phyloP scores from a whole-genome alignment of 2,113 vertebrate genomes.

The Mola mola region DNA sequence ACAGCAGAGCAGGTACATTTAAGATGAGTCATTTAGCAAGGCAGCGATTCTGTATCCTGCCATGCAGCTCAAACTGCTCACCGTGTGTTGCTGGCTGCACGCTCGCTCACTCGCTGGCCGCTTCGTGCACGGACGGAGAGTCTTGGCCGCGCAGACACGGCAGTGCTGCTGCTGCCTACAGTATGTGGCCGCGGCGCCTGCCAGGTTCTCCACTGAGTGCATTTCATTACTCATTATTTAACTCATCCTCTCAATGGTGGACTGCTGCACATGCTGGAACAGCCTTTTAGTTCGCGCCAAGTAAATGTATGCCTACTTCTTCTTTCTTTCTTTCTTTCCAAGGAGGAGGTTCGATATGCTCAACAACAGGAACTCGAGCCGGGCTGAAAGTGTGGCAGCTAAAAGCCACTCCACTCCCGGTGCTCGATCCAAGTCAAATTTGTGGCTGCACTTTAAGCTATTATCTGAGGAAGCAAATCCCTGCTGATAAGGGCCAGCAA shows the following conservation, averaged over 20 bases:
- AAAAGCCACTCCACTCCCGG: constrained; percentile 4
- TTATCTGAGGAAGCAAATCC: constrained; percentile 27
- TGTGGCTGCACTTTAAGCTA: constrained; percentile 14
- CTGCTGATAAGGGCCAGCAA: constrained; percentile 1
- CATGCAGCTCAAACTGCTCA: constrained; percentile 49
- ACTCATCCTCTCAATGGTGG: constrained; percentile 19
- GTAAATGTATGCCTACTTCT: neutral
- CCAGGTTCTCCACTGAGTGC: constrained; percentile 36
- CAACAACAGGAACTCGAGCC: constrained; percentile 18
- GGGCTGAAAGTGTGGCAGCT: neutral
- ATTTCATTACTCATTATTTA: constrained; percentile 48
- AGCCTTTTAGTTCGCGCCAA: constrained; percentile 24
- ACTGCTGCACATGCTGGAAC: constrained; percentile 26
- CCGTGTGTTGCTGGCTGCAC: constrained; percentile 53
- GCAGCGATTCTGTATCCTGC: constrained; percentile 30
- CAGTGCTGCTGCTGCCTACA: constrained; percentile 34
- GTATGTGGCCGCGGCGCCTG: constrained; percentile 37
- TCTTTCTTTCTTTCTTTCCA: neutral
- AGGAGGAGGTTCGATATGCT: too few species aligned
- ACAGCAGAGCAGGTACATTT: constrained; percentile 28
- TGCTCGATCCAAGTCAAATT: constrained; percentile 1
- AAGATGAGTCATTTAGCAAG: constrained; percentile 42
- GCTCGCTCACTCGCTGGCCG: constrained; percentile 29
- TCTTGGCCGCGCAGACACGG: constrained; percentile 28
- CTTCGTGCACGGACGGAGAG: constrained; percentile 41